Base-by-base conservation (phyloP, 2,888 invertebrate genomes). In the Polyommatus iphigenia region DNA sequence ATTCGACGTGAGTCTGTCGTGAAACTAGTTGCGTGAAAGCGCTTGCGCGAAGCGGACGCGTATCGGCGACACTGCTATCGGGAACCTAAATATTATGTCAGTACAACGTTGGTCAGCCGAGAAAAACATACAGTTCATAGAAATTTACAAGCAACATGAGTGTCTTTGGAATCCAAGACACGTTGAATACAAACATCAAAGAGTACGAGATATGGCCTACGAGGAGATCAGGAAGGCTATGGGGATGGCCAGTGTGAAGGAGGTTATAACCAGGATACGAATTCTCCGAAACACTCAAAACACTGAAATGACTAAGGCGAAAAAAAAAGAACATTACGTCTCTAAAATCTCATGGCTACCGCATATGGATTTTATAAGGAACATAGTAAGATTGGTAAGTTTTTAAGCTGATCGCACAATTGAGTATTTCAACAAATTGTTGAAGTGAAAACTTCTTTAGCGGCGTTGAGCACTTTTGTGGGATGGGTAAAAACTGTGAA, bases 241-340 rank as follows among this genome's bases (percentile, higher is more conserved):
- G 76, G 41, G 18, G 7, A 76, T 76, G 76, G 76, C 67, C 36
- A 36, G 20, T 6, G 41, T 76, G 24, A 76, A 41, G 62, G 46
- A 76, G 15, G 76, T 76, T 18, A 41, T 36, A 20, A 24, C 36
- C 18, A 67, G 59, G 15, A 67, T 76, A 62, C 76, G 76, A 41
- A 76, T 59, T 62, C 76, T 76, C 7, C 76, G 76, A 20, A 76
- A 67, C 62, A 76, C 76, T 36, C 62, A 67, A 6, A 76, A 62
- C 62, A 76, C 46, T 76, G 76, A 67, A 76, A 62, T 41, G 2
- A 13, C 36, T 6, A 76, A 76, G 67, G 41, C 36, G 20, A 76
- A n/a, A 67, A 76, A 41, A 29, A 62, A 76, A 7, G 41, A 41
- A 67, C 20, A 62, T 0, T 76, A 76, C 62, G 41, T 67, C 41